These are phyloP conservation scores for Scaptomyza pallida DNA, from an alignment of 1,140 invertebrate species.

Conservation along the genomic window DNA sequence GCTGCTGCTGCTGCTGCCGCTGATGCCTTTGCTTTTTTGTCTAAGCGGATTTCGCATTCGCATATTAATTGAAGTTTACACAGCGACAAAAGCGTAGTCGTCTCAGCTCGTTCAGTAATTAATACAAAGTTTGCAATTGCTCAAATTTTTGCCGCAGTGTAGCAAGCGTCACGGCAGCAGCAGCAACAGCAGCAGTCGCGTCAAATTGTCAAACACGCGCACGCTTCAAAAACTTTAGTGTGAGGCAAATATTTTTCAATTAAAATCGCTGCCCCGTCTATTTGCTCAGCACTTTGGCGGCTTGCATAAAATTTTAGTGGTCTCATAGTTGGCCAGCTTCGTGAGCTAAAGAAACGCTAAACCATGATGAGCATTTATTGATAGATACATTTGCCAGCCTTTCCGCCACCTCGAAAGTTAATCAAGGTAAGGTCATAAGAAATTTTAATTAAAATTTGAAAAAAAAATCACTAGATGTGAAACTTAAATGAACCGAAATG, in stretches of 20 bases:
- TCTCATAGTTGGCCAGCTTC: slow-evolving; percentile 28
- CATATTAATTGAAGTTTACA: slow-evolving; percentile 80
- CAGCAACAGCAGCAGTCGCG: slow-evolving; percentile 21
- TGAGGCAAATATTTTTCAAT: slow-evolving; percentile 76
- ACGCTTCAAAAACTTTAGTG: slow-evolving; percentile 36
- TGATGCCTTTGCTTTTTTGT: slow-evolving; percentile 56
- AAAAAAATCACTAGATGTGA: slow-evolving; percentile 1
- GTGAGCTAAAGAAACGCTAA: background rate
- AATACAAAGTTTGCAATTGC: slow-evolving; percentile 29
- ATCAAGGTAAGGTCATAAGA: slow-evolving; percentile 1
- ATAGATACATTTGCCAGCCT: slow-evolving; percentile 30
- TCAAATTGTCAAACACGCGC: slow-evolving; percentile 70
- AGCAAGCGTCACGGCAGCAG: slow-evolving; percentile 22
- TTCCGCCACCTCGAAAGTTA: slow-evolving; percentile 5
- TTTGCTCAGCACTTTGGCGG: slow-evolving; percentile 70
- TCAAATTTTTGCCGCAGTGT: slow-evolving; percentile 45
- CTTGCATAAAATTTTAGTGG: slow-evolving; percentile 76
- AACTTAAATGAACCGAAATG: background rate
- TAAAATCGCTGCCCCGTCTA: slow-evolving; percentile 69
- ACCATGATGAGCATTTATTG: slow-evolving; percentile 34
- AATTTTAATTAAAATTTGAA: slow-evolving; percentile 50
- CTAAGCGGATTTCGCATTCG: slow-evolving; percentile 77
- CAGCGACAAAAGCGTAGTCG: slow-evolving; percentile 53
- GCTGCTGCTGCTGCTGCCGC: slow-evolving; percentile 2
- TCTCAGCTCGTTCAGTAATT: slow-evolving; percentile 46